These are phyloP conservation scores for Pseudonaja textilis DNA, from an alignment of 2,113 vertebrate species.

Conservation along the genomic window DNA sequence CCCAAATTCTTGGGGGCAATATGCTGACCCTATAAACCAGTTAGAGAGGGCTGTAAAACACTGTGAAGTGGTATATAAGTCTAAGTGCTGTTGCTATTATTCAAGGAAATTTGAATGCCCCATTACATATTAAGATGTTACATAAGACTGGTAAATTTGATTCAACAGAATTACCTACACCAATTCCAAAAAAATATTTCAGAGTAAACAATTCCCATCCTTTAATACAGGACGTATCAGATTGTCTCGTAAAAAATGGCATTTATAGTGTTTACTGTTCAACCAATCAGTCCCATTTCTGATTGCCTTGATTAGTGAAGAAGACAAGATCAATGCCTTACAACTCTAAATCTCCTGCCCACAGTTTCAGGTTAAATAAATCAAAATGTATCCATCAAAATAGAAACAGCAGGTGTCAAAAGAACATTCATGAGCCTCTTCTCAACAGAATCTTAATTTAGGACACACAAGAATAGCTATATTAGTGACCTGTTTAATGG, in stretches of 20 bases:
- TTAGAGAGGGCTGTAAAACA: no score
- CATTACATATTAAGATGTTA: background rate
- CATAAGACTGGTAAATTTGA: background rate
- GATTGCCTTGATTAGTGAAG: background rate
- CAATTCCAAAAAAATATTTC: background rate
- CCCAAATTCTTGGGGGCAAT: no score
- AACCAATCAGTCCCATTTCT: background rate
- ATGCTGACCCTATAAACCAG: no score
- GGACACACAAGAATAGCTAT: background rate
- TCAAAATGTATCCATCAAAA: background rate
- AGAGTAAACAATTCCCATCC: background rate
- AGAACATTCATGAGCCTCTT: background rate
- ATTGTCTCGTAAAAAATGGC: background rate
- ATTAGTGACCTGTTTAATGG: background rate
- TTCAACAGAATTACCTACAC: background rate
- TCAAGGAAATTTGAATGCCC: background rate
- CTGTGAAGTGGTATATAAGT: no score
- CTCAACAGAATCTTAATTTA: background rate
- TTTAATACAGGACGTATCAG: background rate
- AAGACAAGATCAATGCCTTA: background rate
- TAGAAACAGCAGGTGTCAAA: background rate
- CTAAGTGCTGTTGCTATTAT: background rate
- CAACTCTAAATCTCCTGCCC: background rate
- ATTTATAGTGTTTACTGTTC: background rate
- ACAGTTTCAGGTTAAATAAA: background rate